phyloP scores from a whole-genome alignment of 1,140 invertebrate genomes.

The Psix sp. region DNA sequence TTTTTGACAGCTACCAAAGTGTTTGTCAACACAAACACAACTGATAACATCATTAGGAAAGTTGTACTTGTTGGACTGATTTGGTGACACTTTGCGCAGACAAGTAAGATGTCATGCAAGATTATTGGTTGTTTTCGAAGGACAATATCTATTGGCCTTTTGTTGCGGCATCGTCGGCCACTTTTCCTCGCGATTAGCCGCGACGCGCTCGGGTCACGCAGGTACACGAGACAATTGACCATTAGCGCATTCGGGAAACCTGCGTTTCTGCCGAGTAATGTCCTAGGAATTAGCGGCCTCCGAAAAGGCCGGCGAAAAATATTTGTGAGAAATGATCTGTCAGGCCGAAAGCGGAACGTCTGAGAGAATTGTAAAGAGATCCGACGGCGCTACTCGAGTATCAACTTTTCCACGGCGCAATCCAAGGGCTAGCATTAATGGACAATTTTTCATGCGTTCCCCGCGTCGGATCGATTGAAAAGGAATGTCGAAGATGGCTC shows the following conservation, averaged over 20 bases:
- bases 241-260: slow-evolving; percentile 16
- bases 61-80: neutral
- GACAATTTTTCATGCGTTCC: slow-evolving; percentile 38
- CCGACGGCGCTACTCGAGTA: slow-evolving; percentile 32
- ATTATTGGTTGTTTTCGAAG: slow-evolving; percentile 27
- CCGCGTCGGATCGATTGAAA: slow-evolving; percentile 28
- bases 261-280: slow-evolving; percentile 72
- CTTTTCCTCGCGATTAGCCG: slow-evolving; percentile 55
- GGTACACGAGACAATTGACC: slow-evolving; percentile 16
- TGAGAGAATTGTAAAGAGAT: slow-evolving; percentile 66
- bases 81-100: slow-evolving; percentile 7
- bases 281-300: slow-evolving; percentile 66
- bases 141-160: slow-evolving; percentile 35
- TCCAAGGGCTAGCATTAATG: slow-evolving; percentile 41
- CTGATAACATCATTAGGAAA: slow-evolving; percentile 23
- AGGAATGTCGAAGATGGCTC: too few relatives aligned
- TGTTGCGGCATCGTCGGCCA: slow-evolving; percentile 38
- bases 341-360: slow-evolving; percentile 66
- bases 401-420: slow-evolving; percentile 33
- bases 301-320: slow-evolving; percentile 65
- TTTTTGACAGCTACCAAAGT: too few relatives aligned
- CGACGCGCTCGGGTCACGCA: slow-evolving; percentile 54
- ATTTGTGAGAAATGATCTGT: slow-evolving; percentile 76
- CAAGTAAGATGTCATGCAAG: slow-evolving; percentile 64
- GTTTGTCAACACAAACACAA: slow-evolving; percentile 11